Evolutionary conservation across 2,888 invertebrate species (phyloP).

Genomic region (Drosophila borealis): DNA sequence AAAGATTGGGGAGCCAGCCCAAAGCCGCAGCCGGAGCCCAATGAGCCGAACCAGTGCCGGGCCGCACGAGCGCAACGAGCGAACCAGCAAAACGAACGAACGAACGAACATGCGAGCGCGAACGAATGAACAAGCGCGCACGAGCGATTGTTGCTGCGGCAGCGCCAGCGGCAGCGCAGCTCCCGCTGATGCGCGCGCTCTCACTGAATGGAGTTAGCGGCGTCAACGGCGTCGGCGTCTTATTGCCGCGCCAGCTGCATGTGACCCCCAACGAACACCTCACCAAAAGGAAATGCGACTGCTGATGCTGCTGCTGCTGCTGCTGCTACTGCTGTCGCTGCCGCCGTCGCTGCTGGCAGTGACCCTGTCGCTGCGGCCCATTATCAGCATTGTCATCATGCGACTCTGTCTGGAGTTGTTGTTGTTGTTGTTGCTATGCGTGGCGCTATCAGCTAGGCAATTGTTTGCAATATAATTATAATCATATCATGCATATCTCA

Average conservation of each 20-base stretch:
- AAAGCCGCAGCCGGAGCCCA: constrained; percentile 24
- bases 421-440: constrained; percentile 24
- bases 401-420: constrained; percentile 33
- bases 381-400: constrained; percentile 60
- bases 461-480: constrained; percentile 68
- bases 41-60: constrained; percentile 41
- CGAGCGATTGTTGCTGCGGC: constrained; percentile 21
- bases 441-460: constrained; percentile 30
- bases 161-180: constrained; percentile 34
- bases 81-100: constrained; percentile 18
- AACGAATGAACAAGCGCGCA: constrained; percentile 12
- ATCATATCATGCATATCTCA: constrained; percentile 68
- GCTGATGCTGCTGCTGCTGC: constrained; percentile 25
- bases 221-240: constrained; percentile 43
- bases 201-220: constrained; percentile 34
- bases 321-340: constrained; percentile 12
- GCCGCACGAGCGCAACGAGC: constrained; percentile 27
- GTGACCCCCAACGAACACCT: constrained; percentile 64
- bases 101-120: constrained; percentile 8
- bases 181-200: constrained; percentile 5
- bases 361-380: constrained; percentile 40
- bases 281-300: constrained; percentile 59
- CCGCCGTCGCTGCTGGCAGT: constrained; percentile 24
- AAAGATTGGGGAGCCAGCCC: constrained; percentile 68
- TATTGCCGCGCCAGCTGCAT: constrained; percentile 55